These are phyloP conservation scores for Entomobrya proxima DNA, from an alignment of 2,888 invertebrate species.

Conservation along the genomic window DNA sequence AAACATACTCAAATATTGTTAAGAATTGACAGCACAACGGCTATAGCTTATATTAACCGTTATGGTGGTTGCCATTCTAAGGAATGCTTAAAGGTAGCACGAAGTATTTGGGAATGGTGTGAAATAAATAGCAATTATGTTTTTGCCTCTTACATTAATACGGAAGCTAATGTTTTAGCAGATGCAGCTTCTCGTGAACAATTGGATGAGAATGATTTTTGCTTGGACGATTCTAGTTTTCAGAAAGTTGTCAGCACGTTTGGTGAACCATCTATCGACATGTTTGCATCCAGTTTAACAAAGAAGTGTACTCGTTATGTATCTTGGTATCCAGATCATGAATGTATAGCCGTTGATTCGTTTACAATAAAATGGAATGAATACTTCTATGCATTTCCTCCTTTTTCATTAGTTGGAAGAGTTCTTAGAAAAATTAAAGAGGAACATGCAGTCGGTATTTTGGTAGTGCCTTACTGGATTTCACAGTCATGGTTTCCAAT, in stretches of 20 bases:
- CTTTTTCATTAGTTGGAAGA: conserved; percentile 48
- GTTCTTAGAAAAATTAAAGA: conserved; percentile 42
- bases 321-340: conserved; percentile 52
- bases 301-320: conserved; percentile 33
- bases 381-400: conserved; percentile 59
- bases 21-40: background rate
- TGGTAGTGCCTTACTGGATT: conserved; percentile 57
- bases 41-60: conserved; percentile 4
- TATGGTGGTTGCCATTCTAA: background rate
- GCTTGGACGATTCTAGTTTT: background rate
- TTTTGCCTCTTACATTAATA: too few species aligned
- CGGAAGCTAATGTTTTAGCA: conserved; percentile 24
- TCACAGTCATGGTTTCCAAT: conserved; percentile 61
- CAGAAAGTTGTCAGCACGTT: background rate
- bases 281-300: conserved; percentile 54
- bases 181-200: background rate
- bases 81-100: background rate
- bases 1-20: background rate
- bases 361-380: conserved; percentile 51
- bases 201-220: conserved; percentile 7
- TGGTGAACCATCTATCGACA: conserved; percentile 42
- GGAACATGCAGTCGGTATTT: conserved; percentile 36
- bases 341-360: conserved; percentile 40
- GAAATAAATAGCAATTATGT: background rate
- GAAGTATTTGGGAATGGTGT: conserved; percentile 1